Conservation (phyloP, 2,888 invertebrate species). For the Caenorhabditis parvicauda region DNA sequence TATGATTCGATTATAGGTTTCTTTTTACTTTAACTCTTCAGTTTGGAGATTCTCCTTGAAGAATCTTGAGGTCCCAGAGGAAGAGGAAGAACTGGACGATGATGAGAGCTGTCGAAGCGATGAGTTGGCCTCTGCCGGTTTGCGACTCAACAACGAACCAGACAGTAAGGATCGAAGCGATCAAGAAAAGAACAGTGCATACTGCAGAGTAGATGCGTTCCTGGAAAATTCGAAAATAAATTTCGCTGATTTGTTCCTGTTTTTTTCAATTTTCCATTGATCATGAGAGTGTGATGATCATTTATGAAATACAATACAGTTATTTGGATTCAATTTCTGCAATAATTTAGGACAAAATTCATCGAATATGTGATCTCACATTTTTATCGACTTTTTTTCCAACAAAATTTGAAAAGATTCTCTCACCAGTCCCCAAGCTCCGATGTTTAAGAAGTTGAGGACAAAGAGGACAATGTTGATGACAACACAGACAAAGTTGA, state of each 20-base stretch:
- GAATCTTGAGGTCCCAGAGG: conserved; percentile 59
- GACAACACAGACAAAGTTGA: conserved; percentile 46
- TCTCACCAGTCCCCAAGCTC: conserved; percentile 46
- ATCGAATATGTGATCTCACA: no score
- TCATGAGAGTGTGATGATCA: background rate
- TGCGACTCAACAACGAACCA: conserved; percentile 49
- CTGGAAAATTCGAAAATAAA: no score
- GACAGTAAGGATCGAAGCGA: conserved; percentile 41
- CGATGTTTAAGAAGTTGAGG: conserved; percentile 55
- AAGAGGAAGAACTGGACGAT: conserved; percentile 52
- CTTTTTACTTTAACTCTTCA: no score
- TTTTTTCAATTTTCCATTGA: background rate
- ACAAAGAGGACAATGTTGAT: conserved; percentile 50
- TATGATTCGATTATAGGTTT: no score
- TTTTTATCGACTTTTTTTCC: background rate
- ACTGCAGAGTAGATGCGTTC: conserved; percentile 44
- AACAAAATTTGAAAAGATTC: background rate
- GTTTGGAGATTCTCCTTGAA: conserved; percentile 56
- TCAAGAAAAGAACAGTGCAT: conserved; percentile 42
- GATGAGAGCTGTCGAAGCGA: conserved; percentile 40
- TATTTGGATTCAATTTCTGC: no score
- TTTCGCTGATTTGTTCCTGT: no score
- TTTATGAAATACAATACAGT: no score
- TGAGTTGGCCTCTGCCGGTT: conserved; percentile 36
- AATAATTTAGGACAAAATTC: background rate